These are phyloP conservation scores for Siniperca knerii DNA, from an alignment of 2,113 vertebrate genomes.

Conservation along the genomic window DNA sequence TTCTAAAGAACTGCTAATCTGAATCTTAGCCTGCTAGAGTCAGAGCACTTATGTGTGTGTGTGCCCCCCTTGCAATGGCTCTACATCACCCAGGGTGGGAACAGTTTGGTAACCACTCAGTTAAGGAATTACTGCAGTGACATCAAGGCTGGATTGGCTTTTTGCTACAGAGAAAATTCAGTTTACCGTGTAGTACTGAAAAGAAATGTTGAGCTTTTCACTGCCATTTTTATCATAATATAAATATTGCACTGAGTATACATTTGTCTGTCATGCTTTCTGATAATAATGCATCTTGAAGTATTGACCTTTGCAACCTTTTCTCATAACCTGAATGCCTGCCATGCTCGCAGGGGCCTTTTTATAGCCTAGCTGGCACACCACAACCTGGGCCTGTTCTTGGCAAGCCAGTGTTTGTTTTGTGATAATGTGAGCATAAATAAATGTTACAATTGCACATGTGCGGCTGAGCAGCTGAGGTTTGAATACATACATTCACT, in stretches of 20 bases:
- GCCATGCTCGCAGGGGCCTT: slow-evolving; percentile 17
- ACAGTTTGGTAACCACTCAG: slow-evolving; percentile 20
- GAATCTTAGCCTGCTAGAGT: not conserved
- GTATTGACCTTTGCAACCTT: slow-evolving; percentile 27
- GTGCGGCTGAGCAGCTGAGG: slow-evolving; percentile 6
- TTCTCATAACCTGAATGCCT: slow-evolving; percentile 31
- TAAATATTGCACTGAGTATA: not conserved
- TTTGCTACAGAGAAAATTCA: slow-evolving; percentile 4
- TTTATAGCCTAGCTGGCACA: slow-evolving; percentile 25
- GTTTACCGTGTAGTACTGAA: not conserved
- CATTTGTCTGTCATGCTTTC: slow-evolving; percentile 10
- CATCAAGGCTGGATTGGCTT: slow-evolving; percentile 14
- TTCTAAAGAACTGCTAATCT: not conserved
- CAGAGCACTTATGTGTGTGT: not conserved
- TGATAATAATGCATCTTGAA: slow-evolving; percentile 11
- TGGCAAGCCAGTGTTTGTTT: slow-evolving; percentile 41
- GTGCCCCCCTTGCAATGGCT: not conserved
- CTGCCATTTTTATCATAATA: slow-evolving; percentile 21
- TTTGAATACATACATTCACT: slow-evolving; percentile 39
- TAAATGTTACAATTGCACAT: slow-evolving; percentile 35
- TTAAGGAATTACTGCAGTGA: slow-evolving; percentile 11
- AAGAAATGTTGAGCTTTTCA: not conserved
- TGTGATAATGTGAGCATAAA: slow-evolving; percentile 47
- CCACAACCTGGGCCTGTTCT: slow-evolving; percentile 10
- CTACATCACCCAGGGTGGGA: slow-evolving; percentile 1